Evolutionary conservation across 2,888 invertebrate genomes (phyloP), one percentile per base, ranked within the genome.

Genomic region (Lycophotia porphyrea): DNA sequence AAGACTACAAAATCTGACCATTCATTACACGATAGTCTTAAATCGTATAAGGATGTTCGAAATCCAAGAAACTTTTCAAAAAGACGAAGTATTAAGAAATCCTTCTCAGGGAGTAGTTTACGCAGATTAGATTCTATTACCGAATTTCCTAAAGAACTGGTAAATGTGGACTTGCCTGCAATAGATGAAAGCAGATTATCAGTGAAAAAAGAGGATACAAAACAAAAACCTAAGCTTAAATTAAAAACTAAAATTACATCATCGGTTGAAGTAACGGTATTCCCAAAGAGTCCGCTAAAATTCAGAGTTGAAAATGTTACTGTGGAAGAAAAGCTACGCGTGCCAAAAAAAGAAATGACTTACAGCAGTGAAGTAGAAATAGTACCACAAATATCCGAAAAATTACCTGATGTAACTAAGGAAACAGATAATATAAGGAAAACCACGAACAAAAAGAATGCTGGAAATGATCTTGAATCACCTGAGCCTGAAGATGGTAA

Each of bases 301-400:
- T 97, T 97, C 82, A 93, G 96, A 71, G 93, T 97, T 52, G 97
- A 97, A 88, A 96, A 97, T 88, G 93, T 97, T 11, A 95, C 95
- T 42, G 97, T 98, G 27, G 97, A 97, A 91, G 97, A 97, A 93
- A 96, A 95, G 68, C 80, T 88, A 52, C 85, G 88, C 58, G 74
- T 81, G 63, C 92, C 90, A 52, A 95, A 94, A 92, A 93, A 96
- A 88, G 94, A 93, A 89, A 94, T 96, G 81, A 92, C 89, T 76
- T 95, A 91, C 79, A 95, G 92, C 64, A 93, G 94, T 85, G 89
- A 86, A 74, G 91, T 95, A 31, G 93, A 93, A 74, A 78, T 70
- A 52, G 75, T 88, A 24, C 80, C 86, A 67, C 49, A 64, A 31
- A 78, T 79, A 31, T 49, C 78, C 55, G 81, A 86, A 80, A 88